Evolutionary conservation across 2,888 invertebrate genomes (phyloP).

Genomic region (Cephus pulcher): DNA sequence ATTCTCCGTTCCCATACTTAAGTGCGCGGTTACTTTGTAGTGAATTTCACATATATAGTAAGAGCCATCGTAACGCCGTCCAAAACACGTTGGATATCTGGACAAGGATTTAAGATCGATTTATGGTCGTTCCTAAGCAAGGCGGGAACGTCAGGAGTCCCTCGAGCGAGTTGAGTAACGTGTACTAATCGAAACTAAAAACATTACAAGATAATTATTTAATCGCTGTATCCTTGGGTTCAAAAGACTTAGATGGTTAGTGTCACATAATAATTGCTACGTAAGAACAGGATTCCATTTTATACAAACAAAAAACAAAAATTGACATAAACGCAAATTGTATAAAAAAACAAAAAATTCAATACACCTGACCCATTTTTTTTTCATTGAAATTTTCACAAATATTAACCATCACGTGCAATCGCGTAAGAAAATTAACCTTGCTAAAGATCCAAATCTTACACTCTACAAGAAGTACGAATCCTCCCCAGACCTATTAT

Average conservation of each 20-base stretch:
- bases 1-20: not conserved
- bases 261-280: not conserved
- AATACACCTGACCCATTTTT: not conserved
- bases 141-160: not conserved
- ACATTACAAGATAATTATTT: not conserved
- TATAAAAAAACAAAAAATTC: not conserved
- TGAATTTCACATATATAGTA: not conserved
- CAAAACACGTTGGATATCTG: not conserved
- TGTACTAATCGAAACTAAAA: not conserved
- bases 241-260: not conserved
- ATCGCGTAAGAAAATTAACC: not conserved
- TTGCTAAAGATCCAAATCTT: slow-evolving; percentile 6
- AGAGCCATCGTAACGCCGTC: not conserved
- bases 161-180: not conserved
- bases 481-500: not conserved
- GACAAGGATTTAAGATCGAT: not conserved
- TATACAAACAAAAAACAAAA: not conserved
- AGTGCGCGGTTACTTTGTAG: not conserved
- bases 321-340: not conserved
- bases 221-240: not conserved
- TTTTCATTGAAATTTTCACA: not conserved
- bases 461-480: slow-evolving; percentile 2
- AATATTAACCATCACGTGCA: not conserved
- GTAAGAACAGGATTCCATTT: not conserved
- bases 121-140: not conserved